phyloP scores from a whole-genome alignment of 1,140 invertebrate genomes.

The Colletes latitarsis region DNA sequence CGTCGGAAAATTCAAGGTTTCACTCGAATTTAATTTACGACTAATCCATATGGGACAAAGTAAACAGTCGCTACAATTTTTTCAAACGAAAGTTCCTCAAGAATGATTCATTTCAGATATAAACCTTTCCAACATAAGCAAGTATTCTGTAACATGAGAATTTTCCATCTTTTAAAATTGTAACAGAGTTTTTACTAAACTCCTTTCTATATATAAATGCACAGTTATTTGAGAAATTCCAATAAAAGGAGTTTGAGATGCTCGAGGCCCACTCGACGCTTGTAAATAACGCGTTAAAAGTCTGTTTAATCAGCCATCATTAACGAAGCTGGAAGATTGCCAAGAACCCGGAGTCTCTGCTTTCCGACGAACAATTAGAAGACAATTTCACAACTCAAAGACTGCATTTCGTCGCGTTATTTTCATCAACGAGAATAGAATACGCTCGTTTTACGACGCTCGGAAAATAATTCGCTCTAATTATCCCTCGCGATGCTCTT shows the following conservation, averaged over 20 bases:
- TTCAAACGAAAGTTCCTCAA: too few relatives aligned
- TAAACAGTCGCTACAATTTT: too few relatives aligned
- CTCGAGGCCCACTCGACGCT: background rate
- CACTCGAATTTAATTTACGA: background rate
- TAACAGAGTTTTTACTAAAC: too few relatives aligned
- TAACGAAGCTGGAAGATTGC: background rate
- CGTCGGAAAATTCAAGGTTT: constrained; percentile 86
- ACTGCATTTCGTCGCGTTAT: background rate
- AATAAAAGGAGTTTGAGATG: background rate
- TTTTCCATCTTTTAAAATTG: too few relatives aligned
- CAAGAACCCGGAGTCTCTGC: background rate
- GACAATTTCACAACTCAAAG: constrained; percentile 1
- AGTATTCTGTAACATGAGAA: too few relatives aligned
- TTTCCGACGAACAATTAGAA: constrained; percentile 10
- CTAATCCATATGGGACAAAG: too few relatives aligned
- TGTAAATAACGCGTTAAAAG: background rate
- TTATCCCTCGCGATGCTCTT: background rate
- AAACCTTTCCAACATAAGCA: too few relatives aligned
- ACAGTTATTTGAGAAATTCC: too few relatives aligned
- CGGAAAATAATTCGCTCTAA: background rate
- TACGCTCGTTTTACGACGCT: too few relatives aligned
- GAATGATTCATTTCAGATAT: too few relatives aligned
- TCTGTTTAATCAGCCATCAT: background rate
- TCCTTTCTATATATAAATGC: too few relatives aligned
- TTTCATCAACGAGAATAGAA: background rate